These are phyloP conservation scores for Clamator glandarius DNA, from an alignment of 2,797 vertebrate genomes.

Conservation along the genomic window DNA sequence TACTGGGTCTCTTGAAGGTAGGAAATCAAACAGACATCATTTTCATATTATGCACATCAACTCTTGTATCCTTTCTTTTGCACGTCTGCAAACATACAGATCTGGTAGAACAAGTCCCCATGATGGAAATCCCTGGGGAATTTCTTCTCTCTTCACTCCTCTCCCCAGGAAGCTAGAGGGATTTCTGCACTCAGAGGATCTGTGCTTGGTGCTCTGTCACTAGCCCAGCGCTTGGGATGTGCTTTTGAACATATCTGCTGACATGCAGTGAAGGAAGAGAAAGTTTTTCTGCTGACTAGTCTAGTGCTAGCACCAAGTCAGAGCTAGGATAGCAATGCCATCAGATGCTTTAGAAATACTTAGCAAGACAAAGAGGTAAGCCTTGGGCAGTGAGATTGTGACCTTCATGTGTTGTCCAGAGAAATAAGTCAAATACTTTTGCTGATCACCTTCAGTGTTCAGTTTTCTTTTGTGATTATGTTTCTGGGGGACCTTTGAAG, in stretches of 20 bases:
- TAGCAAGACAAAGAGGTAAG: neutral
- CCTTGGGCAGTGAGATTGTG: accelerated
- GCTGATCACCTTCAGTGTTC: neutral
- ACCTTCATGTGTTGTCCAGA: neutral
- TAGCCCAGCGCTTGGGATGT: neutral
- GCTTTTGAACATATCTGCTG: neutral
- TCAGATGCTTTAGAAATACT: neutral
- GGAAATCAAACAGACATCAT: neutral
- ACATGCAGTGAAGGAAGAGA: neutral
- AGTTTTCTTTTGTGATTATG: neutral
- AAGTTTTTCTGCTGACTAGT: neutral
- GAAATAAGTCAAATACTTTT: neutral
- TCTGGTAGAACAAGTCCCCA: neutral
- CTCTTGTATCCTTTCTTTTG: neutral
- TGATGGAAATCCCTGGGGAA: neutral
- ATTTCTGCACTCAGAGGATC: neutral
- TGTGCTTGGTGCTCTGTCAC: neutral
- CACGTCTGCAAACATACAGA: neutral
- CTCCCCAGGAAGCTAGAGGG: neutral
- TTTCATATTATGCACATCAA: neutral
- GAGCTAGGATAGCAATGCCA: neutral
- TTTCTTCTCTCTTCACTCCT: neutral
- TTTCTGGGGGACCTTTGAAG: neutral
- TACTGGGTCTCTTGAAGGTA: neutral
- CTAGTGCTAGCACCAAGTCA: neutral